Evolutionary conservation across 2,888 invertebrate species (phyloP).

Genomic region (Ichneumoninae sp.): DNA sequence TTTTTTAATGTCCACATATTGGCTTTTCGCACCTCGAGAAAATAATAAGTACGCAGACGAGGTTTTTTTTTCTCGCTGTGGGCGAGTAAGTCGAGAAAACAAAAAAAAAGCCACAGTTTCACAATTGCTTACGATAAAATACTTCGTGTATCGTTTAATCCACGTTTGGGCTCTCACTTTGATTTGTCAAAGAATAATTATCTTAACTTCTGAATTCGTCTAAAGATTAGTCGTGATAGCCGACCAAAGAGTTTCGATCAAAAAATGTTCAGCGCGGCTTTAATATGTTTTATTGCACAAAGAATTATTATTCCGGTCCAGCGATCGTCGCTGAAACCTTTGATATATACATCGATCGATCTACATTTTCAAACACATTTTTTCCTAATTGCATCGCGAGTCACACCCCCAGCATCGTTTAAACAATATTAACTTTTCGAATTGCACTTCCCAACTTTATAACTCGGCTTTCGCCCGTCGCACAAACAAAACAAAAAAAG

Average conservation of each 20-base stretch:
- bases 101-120: constrained; percentile 24
- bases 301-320: constrained; percentile 60
- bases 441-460: constrained; percentile 80
- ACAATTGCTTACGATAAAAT: constrained; percentile 58
- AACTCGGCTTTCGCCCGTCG: constrained; percentile 63
- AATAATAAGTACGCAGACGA: constrained; percentile 64
- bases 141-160: constrained; percentile 59
- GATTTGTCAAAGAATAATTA: constrained; percentile 56
- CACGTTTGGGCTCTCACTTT: constrained; percentile 52
- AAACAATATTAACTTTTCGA: constrained; percentile 57
- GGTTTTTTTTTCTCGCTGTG: constrained; percentile 45
- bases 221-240: constrained; percentile 13
- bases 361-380: constrained; percentile 6
- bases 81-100: constrained; percentile 24
- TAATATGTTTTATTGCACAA: constrained; percentile 71
- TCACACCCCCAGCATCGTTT: constrained; percentile 42
- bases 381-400: constrained; percentile 61
- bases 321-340: constrained; percentile 39
- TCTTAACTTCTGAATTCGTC: constrained; percentile 24
- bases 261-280: constrained; percentile 52
- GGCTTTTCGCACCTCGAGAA: constrained; percentile 5
- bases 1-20: constrained; percentile 13
- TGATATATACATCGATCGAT: constrained; percentile 11
- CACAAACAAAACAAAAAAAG: constrained; percentile 34
- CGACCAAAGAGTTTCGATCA: constrained; percentile 38